These are phyloP conservation scores for Argyrosomus japonicus DNA, from an alignment of 2,113 vertebrate species.

Conservation along the genomic window DNA sequence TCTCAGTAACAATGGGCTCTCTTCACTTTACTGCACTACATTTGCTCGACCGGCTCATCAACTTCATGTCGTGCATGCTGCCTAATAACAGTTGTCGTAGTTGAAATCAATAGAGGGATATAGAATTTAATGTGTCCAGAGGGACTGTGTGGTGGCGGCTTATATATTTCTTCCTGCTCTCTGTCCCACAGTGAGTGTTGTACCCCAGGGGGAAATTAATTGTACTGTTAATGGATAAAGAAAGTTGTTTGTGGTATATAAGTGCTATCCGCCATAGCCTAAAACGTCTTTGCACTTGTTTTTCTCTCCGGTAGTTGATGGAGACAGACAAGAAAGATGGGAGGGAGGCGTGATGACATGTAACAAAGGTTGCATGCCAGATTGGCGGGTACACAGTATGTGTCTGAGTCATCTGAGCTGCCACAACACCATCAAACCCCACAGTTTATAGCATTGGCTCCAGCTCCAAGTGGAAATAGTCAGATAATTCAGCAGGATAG, in stretches of 20 bases:
- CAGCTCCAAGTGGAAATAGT: slow-evolving; percentile 35
- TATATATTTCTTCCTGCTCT: slow-evolving; percentile 37
- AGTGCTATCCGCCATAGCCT: not conserved
- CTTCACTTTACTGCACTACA: slow-evolving; percentile 1
- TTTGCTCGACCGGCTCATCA: slow-evolving; percentile 45
- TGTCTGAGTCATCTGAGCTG: slow-evolving; percentile 72
- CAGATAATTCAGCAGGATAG: slow-evolving; percentile 6
- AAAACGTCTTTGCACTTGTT: slow-evolving; percentile 15
- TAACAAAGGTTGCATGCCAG: slow-evolving; percentile 75
- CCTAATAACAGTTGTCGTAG: slow-evolving; percentile 77
- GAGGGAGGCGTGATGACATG: slow-evolving; percentile 72
- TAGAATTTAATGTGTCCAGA: slow-evolving; percentile 49
- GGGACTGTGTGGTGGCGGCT: slow-evolving; percentile 19
- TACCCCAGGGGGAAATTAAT: not conserved
- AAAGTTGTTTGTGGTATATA: not conserved
- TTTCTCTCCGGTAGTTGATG: slow-evolving; percentile 42
- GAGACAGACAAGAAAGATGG: slow-evolving; percentile 69
- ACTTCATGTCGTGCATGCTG: slow-evolving; percentile 50
- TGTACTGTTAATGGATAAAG: slow-evolving; percentile 8
- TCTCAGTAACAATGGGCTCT: slow-evolving; percentile 32
- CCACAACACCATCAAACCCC: slow-evolving; percentile 59
- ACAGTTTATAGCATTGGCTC: slow-evolving; percentile 43
- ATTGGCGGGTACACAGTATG: slow-evolving; percentile 76
- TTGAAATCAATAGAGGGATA: slow-evolving; percentile 75
- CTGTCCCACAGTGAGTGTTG: not conserved